Evolutionary conservation across 2,113 vertebrate species (phyloP).

Genomic region (human (Homo sapiens)): DNA sequence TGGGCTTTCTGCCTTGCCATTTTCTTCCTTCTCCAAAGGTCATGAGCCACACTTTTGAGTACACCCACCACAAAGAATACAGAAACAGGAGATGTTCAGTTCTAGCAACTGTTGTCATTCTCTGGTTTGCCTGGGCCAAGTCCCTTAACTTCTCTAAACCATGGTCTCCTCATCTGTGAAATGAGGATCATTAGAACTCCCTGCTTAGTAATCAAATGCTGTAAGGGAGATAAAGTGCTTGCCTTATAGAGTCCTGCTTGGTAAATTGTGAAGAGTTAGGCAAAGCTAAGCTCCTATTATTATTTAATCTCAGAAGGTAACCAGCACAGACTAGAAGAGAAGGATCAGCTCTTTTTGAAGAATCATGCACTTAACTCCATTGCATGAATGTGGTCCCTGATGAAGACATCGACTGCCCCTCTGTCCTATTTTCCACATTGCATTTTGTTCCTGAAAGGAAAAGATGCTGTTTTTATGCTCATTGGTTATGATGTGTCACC

Average conservation of each 20-base stretch:
- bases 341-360: not conserved
- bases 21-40: not conserved
- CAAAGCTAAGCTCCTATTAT: not conserved
- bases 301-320: not conserved
- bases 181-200: not conserved
- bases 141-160: not conserved
- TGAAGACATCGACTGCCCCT: not conserved
- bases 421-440: not conserved
- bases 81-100: not conserved
- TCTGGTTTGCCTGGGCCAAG: not conserved
- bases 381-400: not conserved
- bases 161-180: not conserved
- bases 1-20: not conserved
- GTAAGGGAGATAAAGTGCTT: not conserved
- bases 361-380: not conserved
- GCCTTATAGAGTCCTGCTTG: no score
- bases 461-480: not conserved
- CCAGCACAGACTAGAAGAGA: not conserved
- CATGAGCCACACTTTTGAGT: not conserved
- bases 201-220: not conserved
- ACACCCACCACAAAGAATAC: not conserved
- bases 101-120: not conserved
- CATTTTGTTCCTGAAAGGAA: not conserved
- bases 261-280: not conserved
- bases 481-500: not conserved